Evolutionary conservation across 2,888 invertebrate species (phyloP), one percentile per base, ranked within the genome.

Genomic region (Zaprionus bogoriensis): DNA sequence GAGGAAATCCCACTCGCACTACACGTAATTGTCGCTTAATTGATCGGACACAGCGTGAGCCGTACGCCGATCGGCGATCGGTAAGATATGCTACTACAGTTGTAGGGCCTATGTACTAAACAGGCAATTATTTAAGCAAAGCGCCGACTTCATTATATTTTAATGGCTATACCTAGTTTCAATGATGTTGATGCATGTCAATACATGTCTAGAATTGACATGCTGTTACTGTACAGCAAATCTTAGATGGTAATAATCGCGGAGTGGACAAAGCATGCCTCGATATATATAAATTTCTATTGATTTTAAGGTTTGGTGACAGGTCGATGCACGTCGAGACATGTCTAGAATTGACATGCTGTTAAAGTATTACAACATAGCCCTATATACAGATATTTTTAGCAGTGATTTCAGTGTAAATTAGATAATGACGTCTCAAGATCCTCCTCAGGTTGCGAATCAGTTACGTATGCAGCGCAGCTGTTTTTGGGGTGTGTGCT

Each of bases 11-110:
- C 42, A 50, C 45, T 38, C 38, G 19, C 39, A 22, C n/a, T 41
- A 44, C 22, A 39, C 36, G 41, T 74, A 61, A 72, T 75, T 77
- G 67, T 65, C 67, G 20, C 41, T 68, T 62, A 62, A 79, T 76
- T 73, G 54, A 41, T 39, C 57, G 69, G 59, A 57, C 64, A 58
- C 69, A 58, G 70, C 77, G 39, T 74, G 22, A 54, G 58, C n/a
- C n/a, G n/a, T n/a, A n/a, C n/a, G n/a, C n/a, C n/a, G n/a, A n/a
- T n/a, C n/a, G n/a, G 10, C 12, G 50, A 53, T 52, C 55, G 38
- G 51, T 65, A 41, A 69, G 53, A 30, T 46, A 53, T 65, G 32
- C 25, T 28, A 27, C 25, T 28, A 55, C 38, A 25, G 14, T 36
- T 45, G 39, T 22, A 39, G 32, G 32, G n/a, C 45, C 39, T 32